Evolutionary conservation across 2,797 vertebrate species (phyloP).

Genomic region (Macrochelys suwanniensis): DNA sequence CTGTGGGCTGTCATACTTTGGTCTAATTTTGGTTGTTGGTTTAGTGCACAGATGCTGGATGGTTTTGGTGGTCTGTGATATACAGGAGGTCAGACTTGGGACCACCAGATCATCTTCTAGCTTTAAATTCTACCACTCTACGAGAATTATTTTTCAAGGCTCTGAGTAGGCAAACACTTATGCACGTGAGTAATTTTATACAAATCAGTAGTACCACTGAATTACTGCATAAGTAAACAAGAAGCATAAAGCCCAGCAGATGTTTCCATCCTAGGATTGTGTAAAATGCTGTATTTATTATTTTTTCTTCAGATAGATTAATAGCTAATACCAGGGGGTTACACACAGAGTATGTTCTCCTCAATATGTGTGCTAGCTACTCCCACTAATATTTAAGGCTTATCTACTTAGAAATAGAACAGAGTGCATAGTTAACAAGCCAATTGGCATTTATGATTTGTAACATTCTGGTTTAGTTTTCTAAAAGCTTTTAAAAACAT

Average conservation of each 20-base stretch:
- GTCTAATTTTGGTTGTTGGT: not conserved
- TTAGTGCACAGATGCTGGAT: not conserved
- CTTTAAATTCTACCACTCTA: not conserved
- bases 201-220: not conserved
- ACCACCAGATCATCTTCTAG: not conserved
- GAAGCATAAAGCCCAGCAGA: not conserved
- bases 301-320: not conserved
- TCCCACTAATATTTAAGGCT: not conserved
- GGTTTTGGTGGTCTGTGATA: not conserved
- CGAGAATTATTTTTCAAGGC: not conserved
- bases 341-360: not conserved
- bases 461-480: not conserved
- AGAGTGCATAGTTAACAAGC: not conserved
- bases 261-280: not conserved
- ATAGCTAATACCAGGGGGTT: not conserved
- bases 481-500: not conserved
- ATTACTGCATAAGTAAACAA: not conserved
- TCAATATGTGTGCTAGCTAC: not conserved
- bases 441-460: not conserved
- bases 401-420: not conserved
- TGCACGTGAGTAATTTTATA: not conserved
- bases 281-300: not conserved
- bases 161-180: not conserved
- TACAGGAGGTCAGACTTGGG: not conserved
- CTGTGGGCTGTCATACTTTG: not conserved